Evolutionary conservation across 2,113 vertebrate genomes (phyloP), one percentile per base, ranked within the genome.

Genomic region (Typhlomys cinereus): DNA sequence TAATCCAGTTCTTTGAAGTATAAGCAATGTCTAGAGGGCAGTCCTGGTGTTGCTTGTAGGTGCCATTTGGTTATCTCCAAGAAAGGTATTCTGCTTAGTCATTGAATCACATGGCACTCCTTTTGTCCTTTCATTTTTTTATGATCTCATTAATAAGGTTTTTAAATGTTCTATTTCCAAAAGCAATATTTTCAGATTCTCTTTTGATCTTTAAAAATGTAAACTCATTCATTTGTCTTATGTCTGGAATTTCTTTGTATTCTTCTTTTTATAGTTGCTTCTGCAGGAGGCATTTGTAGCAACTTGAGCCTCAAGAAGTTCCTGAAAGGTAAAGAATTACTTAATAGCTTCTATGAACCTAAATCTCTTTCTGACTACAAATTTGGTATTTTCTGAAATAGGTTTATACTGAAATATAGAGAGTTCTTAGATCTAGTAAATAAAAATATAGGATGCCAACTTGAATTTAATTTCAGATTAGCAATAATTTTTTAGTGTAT

Each of bases 291-390:
- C 29, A 13, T 85, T 75, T 91, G 12, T 92, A 81, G 64, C 88
- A 83, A 46, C 50, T 92, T 96, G 14, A 48, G 74, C 84, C 71
- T 89, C 64, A 94, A 96, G 92, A 93, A 94, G 25, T 88, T 97
- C 66, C n/a, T 96, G 23, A 95, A 95, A 97, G 97, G 97, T 97
- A 96, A 96, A 87, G 50, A 95, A 83, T 83, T n/a, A 76, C 20
- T 10, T 29, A 48, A 59, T n/a, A n/a, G n/a, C 5, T 76, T 89
- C 48, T 12, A 34, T 5, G 25, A 94, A 41, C 78, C n/a, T 62
- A 64, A 83, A 61, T 88, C 39, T 91, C n/a, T 92, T 85, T 62
- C n/a, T 75, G 66, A 5, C 11, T 69, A 21, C 62, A 57, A 80
- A 31, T 85, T 94, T 96, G 36, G 14, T 92, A 50, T 92, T 93